These are phyloP conservation scores for Eurystomus glaucurus DNA, from an alignment of 2,797 vertebrate species.

Conservation along the genomic window DNA sequence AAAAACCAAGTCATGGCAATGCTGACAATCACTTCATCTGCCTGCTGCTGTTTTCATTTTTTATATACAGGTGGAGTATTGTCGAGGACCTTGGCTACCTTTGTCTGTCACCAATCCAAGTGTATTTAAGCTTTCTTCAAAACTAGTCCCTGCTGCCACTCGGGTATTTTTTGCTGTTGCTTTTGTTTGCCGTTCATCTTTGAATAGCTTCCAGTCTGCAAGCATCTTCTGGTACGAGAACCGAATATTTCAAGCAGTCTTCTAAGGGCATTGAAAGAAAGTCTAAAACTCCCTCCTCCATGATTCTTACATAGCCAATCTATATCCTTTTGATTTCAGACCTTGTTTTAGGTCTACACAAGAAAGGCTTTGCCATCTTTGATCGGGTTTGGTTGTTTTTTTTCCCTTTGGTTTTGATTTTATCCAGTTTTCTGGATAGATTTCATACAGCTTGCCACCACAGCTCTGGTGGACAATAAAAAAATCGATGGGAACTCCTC, in stretches of 20 bases:
- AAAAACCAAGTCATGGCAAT: not conserved
- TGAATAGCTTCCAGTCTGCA: not conserved
- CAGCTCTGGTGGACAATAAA: slow-evolving; percentile 51
- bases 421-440: slow-evolving; percentile 55
- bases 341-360: not conserved
- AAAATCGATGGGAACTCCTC: slow-evolving; percentile 45
- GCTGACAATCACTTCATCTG: slow-evolving; percentile 24
- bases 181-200: not conserved
- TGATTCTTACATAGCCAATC: not conserved
- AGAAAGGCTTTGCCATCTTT: slow-evolving; percentile 11
- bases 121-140: slow-evolving; percentile 2
- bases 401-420: slow-evolving; percentile 36
- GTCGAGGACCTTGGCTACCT: not conserved
- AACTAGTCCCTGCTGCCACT: not conserved
- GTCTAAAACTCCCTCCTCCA: not conserved
- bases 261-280: not conserved
- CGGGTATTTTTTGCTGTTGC: not conserved
- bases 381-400: not conserved
- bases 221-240: not conserved
- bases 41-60: not conserved
- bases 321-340: not conserved
- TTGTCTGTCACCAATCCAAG: not conserved
- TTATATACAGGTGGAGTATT: not conserved
- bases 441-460: slow-evolving; percentile 63
- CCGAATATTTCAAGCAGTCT: not conserved